Evolutionary conservation across 1,140 invertebrate genomes (phyloP).

Genomic region (Drosophila lacertosa): DNA sequence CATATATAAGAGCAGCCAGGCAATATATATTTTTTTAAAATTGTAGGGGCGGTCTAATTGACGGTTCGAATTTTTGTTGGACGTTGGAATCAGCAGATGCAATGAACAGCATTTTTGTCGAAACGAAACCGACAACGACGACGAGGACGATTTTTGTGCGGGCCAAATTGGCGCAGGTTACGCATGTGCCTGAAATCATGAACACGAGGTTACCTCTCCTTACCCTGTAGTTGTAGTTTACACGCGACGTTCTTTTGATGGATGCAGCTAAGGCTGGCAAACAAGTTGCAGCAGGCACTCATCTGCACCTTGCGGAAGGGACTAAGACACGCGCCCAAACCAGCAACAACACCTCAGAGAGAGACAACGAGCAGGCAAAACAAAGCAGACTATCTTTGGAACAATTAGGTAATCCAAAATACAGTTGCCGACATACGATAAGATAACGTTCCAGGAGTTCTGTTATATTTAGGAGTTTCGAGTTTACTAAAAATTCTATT

Average conservation of each 20-base stretch:
- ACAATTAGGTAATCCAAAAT: constrained; percentile 66
- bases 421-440: constrained; percentile 74
- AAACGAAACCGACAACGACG: constrained; percentile 11
- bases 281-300: constrained; percentile 64
- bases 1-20: constrained; percentile 12
- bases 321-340: constrained; percentile 58
- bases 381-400: constrained; percentile 26
- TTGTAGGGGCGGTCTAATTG: constrained; percentile 82
- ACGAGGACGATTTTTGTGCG: constrained; percentile 42
- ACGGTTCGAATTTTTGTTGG: constrained; percentile 54
- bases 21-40: constrained; percentile 63
- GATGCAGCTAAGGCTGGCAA: constrained; percentile 50
- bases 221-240: constrained; percentile 23
- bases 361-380: constrained; percentile 2
- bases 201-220: constrained; percentile 40
- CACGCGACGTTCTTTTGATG: constrained; percentile 62
- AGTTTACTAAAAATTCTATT: constrained; percentile 38
- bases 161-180: constrained; percentile 79
- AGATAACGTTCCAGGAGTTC: constrained; percentile 49
- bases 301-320: constrained; percentile 40
- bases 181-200: constrained; percentile 77
- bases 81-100: constrained; percentile 77
- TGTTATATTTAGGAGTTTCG: constrained; percentile 33
- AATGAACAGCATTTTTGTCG: constrained; percentile 43
- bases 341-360: constrained; percentile 41